Evolutionary conservation across 2,113 vertebrate species (phyloP).

Genomic region (Diglossa brunneiventris): DNA sequence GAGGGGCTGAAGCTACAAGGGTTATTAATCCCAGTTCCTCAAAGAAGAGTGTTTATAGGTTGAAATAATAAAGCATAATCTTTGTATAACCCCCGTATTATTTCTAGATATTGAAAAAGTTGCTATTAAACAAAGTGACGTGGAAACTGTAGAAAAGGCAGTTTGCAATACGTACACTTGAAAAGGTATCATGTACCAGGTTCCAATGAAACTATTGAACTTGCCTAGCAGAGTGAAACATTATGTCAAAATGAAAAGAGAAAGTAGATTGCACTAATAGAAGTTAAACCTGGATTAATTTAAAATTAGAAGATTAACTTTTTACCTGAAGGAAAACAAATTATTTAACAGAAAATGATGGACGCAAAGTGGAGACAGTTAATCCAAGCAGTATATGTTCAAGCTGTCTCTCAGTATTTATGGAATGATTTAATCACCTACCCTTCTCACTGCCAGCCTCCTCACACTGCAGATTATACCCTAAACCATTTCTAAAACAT

Average conservation of each 20-base stretch:
- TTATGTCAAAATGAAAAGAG: not conserved
- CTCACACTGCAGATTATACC: not conserved
- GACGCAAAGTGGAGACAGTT: not conserved
- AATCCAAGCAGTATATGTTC: fast-evolving
- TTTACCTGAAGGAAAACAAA: not conserved
- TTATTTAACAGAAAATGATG: not conserved
- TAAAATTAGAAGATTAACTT: not conserved
- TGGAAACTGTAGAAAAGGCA: not conserved
- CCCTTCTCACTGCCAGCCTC: not conserved
- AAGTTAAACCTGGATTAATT: not conserved
- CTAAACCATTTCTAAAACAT: not conserved
- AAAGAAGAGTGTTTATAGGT: not conserved
- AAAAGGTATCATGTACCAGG: not conserved
- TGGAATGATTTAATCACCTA: not conserved
- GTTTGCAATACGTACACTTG: not conserved
- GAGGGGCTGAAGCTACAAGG: fast-evolving
- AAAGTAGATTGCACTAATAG: not conserved
- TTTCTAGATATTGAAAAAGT: not conserved
- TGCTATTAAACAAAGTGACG: not conserved
- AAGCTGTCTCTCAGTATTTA: not conserved
- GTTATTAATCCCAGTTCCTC: not conserved
- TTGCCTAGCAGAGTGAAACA: not conserved
- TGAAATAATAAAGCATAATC: not conserved
- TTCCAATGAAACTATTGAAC: not conserved
- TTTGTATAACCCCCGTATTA: not conserved